Conservation (phyloP, 2,888 invertebrate species). For the Chloromyia formosa region DNA sequence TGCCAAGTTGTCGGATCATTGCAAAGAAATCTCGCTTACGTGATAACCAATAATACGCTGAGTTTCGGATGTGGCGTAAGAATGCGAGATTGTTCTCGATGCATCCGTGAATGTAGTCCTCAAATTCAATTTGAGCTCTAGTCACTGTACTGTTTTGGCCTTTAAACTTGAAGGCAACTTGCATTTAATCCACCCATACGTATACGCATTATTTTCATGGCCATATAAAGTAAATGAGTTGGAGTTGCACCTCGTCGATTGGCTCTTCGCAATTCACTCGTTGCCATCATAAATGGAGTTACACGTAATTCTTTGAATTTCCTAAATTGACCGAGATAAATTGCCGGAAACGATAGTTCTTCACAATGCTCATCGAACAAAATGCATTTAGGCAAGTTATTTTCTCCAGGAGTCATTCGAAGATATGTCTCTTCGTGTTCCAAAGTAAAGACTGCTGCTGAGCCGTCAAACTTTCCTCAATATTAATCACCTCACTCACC, state of each 20-base stretch:
- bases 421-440: constrained; percentile 51
- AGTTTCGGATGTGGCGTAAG: constrained; percentile 59
- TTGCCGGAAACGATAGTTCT: constrained; percentile 43
- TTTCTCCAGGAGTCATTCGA: constrained; percentile 54
- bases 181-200: constrained; percentile 43
- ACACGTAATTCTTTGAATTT: constrained; percentile 42
- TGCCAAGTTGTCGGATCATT: constrained; percentile 60
- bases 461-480: constrained; percentile 44
- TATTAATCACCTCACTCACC: constrained; percentile 47
- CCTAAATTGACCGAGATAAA: constrained; percentile 36
- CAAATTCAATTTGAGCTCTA: neutral
- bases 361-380: constrained; percentile 20
- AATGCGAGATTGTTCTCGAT: constrained; percentile 52
- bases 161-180: neutral
- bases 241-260: constrained; percentile 58
- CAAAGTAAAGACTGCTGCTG: constrained; percentile 52
- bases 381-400: constrained; percentile 51
- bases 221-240: constrained; percentile 58
- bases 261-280: constrained; percentile 59
- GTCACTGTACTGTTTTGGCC: neutral
- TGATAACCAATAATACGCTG: constrained; percentile 58
- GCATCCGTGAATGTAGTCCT: too few species aligned
- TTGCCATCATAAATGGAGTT: constrained; percentile 57
- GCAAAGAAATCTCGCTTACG: constrained; percentile 60
- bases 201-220: constrained; percentile 60